These are phyloP conservation scores for Cnemophilus loriae DNA, from an alignment of 2,113 vertebrate genomes.

Conservation along the genomic window DNA sequence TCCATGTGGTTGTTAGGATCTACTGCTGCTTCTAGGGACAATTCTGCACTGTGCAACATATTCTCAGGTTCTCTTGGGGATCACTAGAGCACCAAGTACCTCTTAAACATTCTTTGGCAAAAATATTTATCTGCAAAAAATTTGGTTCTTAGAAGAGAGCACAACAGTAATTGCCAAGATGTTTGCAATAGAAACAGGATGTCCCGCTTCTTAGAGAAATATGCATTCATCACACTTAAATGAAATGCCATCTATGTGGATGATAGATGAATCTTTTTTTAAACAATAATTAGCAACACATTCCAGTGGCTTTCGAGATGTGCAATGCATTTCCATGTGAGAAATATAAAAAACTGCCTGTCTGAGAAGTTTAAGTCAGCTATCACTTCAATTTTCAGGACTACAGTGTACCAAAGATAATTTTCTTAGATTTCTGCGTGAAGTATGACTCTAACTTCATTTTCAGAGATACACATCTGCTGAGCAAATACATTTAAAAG, in stretches of 20 bases:
- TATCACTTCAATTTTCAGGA: neutral
- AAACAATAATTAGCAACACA: slow-evolving; percentile 10
- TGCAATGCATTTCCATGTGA: neutral
- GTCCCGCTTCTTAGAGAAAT: slow-evolving; percentile 35
- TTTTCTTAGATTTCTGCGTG: neutral
- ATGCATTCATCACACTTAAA: slow-evolving; percentile 65
- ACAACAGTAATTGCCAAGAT: slow-evolving; percentile 41
- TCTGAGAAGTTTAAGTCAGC: neutral
- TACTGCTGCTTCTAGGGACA: neutral
- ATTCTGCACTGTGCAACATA: neutral
- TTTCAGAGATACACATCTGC: neutral
- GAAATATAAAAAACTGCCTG: neutral
- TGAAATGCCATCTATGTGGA: slow-evolving; percentile 7
- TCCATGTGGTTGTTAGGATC: neutral
- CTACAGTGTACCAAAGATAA: neutral
- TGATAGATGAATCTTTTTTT: slow-evolving; percentile 45
- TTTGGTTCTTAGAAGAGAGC: neutral
- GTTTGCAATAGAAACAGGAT: neutral
- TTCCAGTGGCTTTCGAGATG: slow-evolving; percentile 11
- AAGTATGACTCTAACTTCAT: neutral
- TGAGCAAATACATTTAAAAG: neutral
- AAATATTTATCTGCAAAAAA: neutral
- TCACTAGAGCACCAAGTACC: neutral
- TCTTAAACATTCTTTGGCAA: neutral
- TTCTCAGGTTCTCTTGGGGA: neutral